phyloP scores from a whole-genome alignment of 1,140 invertebrate genomes.

The Nebria ingens region DNA sequence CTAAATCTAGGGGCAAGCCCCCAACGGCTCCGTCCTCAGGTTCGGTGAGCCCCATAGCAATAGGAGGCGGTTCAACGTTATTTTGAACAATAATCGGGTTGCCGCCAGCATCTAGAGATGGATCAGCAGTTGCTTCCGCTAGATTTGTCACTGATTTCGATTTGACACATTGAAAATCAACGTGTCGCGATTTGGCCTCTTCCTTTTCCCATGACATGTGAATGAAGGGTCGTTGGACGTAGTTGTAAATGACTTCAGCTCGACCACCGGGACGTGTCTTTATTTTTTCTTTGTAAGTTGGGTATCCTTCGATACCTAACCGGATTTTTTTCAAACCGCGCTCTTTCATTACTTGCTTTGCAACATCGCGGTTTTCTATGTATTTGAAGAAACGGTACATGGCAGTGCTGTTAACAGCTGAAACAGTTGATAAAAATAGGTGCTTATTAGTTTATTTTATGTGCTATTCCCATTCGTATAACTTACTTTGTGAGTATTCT shows the following conservation, averaged over 20 bases:
- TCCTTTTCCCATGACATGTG: conserved; percentile 99
- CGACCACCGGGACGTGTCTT: conserved; percentile 83
- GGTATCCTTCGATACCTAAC: conserved; percentile 98
- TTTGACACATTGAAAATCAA: conserved; percentile 96
- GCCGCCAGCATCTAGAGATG: conserved; percentile 51
- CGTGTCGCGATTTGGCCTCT: conserved; percentile 96
- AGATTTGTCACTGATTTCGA: conserved; percentile 90
- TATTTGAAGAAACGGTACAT: conserved; percentile 99
- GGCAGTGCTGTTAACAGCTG: conserved; percentile 77
- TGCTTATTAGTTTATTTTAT: too few relatives aligned
- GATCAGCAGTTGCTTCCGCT: conserved; percentile 84
- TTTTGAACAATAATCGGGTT: conserved; percentile 36
- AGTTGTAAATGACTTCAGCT: conserved; percentile 97
- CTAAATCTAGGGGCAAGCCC: conserved; percentile 21
- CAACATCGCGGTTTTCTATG: conserved; percentile 98
- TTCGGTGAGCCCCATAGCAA: conserved; percentile 20
- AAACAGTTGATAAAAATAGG: conserved; percentile 23
- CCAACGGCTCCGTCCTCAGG: conserved; percentile 37
- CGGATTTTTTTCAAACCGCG: conserved; percentile 96
- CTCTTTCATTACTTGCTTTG: conserved; percentile 97
- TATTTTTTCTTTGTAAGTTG: conserved; percentile 97
- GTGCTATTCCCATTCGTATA: too few relatives aligned
- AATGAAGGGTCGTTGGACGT: conserved; percentile 98
- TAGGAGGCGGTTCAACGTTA: background rate
- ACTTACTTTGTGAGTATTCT: conserved; percentile 90